A percentile compares a stretch with the other conserved stretches of the same genome.
phyloP scores from a whole-genome alignment of 1,140 invertebrate genomes.

The Mactra quadrangularis region DNA sequence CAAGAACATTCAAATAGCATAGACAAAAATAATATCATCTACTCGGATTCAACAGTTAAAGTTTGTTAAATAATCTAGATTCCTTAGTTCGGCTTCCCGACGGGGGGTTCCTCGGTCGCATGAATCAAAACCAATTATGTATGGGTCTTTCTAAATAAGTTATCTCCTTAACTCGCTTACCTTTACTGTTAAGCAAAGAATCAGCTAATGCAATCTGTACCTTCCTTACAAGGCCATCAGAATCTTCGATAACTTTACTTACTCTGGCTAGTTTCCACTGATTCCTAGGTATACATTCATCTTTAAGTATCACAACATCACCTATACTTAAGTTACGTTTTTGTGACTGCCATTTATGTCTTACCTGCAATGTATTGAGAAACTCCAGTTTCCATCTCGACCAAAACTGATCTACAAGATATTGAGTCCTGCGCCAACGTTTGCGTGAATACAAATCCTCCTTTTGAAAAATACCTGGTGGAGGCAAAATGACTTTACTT shows the following conservation, averaged over 20 bases:
- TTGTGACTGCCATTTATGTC: neutral
- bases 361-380: constrained; percentile 9
- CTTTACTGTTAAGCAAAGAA: constrained; percentile 14
- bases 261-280: constrained; percentile 49
- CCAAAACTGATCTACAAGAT: constrained; percentile 57
- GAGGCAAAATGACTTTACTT: constrained; percentile 22
- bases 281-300: constrained; percentile 52
- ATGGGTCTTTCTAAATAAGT: constrained; percentile 41
- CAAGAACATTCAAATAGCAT: too few species aligned
- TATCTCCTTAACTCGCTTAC: constrained; percentile 40
- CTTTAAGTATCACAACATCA: constrained; percentile 43
- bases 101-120: constrained; percentile 24
- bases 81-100: too few species aligned
- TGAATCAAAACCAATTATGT: constrained; percentile 51
- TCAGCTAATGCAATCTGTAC: neutral
- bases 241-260: neutral
- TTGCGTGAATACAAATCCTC: neutral
- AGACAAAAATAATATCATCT: too few species aligned
- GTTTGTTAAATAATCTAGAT: too few species aligned
- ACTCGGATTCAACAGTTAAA: too few species aligned
- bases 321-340: neutral
- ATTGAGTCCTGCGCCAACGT: constrained; percentile 53
- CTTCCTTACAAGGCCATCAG: constrained; percentile 7
- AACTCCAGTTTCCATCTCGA: constrained; percentile 33
- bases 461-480: constrained; percentile 35